phyloP scores from a whole-genome alignment of 2,888 invertebrate species.

The Pteria penguin region DNA sequence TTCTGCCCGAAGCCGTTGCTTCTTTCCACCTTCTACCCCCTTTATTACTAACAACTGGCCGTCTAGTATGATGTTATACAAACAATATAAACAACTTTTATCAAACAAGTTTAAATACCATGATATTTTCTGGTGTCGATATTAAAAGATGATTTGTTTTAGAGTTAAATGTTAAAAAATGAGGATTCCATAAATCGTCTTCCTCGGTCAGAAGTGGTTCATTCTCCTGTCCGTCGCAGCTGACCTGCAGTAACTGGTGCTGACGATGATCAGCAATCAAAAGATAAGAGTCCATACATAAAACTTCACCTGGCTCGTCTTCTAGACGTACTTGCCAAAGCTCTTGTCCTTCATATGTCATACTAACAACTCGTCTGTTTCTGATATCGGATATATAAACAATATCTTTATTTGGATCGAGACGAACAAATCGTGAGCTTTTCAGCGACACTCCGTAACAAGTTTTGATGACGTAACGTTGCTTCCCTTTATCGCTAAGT shows the following conservation, averaged over 20 bases:
- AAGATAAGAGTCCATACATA: background rate
- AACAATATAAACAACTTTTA: too few species aligned
- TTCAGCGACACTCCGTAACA: slow-evolving; percentile 15
- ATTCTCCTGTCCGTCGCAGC: slow-evolving; percentile 8
- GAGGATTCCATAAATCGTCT: slow-evolving; percentile 20
- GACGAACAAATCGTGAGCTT: slow-evolving; percentile 11
- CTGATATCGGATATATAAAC: slow-evolving; percentile 14
- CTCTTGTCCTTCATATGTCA: slow-evolving; percentile 20
- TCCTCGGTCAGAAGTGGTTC: slow-evolving; percentile 13
- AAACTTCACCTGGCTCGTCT: slow-evolving; percentile 4
- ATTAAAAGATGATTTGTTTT: slow-evolving; percentile 18
- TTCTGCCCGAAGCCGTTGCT: too few species aligned
- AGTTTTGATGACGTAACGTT: slow-evolving; percentile 26
- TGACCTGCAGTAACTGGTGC: slow-evolving; percentile 9
- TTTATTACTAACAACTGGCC: too few species aligned
- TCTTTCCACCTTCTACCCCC: too few species aligned
- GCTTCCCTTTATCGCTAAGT: slow-evolving; percentile 16
- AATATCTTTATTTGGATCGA: slow-evolving; percentile 1
- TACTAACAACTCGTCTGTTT: slow-evolving; percentile 13
- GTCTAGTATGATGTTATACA: too few species aligned
- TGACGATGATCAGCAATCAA: slow-evolving; percentile 6
- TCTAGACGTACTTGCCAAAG: background rate
- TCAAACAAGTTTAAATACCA: slow-evolving; percentile 17
- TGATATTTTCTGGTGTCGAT: slow-evolving; percentile 16
- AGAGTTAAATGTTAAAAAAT: background rate